Evolutionary conservation across 2,113 vertebrate genomes (phyloP).

Genomic region (Caranx ignobilis): DNA sequence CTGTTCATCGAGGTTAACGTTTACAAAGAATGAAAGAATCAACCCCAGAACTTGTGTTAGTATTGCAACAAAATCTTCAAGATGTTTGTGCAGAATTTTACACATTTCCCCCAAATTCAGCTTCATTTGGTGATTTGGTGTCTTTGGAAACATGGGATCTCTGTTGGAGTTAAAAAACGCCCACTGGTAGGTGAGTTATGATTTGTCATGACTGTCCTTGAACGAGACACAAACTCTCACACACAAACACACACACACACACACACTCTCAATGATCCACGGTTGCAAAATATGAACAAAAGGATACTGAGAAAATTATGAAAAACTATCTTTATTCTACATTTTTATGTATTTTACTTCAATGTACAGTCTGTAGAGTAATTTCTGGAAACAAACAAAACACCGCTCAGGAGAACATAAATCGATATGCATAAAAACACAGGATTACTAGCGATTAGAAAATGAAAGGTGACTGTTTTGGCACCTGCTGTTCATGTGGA

Average conservation of each 20-base stretch:
- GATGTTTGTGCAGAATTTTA: too few relatives aligned
- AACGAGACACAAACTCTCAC: background rate
- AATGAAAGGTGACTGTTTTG: conserved; percentile 57
- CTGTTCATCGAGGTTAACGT: too few relatives aligned
- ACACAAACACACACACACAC: too few relatives aligned
- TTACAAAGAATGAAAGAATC: background rate
- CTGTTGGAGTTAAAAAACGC: too few relatives aligned
- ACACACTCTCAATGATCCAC: background rate
- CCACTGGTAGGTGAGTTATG: too few relatives aligned
- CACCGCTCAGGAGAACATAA: conserved; percentile 55
- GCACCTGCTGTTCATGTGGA: conserved; percentile 46
- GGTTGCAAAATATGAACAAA: background rate
- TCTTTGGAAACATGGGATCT: too few relatives aligned
- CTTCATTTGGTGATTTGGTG: too few relatives aligned
- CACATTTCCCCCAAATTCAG: too few relatives aligned
- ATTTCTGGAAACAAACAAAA: conserved; percentile 73
- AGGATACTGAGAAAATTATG: conserved; percentile 51
- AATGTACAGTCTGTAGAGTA: conserved; percentile 70
- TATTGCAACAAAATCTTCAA: too few relatives aligned
- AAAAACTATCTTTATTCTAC: conserved; percentile 86
- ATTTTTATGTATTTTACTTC: conserved; percentile 72
- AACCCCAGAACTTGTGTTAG: too few relatives aligned
- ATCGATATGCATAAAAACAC: conserved; percentile 65
- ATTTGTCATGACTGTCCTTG: background rate
- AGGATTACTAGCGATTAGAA: conserved; percentile 50